Evolutionary conservation across 2,797 vertebrate species (phyloP), one percentile per base, ranked within the genome.

Genomic region (Columba guinea): DNA sequence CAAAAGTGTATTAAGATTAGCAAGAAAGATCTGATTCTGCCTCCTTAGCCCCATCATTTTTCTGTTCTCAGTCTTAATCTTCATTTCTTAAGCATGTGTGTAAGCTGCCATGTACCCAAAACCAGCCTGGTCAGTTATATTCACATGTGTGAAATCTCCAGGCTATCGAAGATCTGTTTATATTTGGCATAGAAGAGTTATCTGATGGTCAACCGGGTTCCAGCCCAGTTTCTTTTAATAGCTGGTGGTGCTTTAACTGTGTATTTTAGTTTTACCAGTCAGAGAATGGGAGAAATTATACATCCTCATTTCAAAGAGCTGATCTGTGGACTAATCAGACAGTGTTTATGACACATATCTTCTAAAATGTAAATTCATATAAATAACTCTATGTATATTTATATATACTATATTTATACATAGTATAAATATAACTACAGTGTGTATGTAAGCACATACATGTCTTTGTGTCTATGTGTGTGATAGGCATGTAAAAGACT

Each of bases 201-300:
- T 85, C 81, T 95, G 71, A 78, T 71, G 93, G 86, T 87, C 68
- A 49, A 16, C 44, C 35, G 30, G 22, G 81, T 91, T 89, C 75
- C 79, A 94, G 41, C 34, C 46, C 58, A 13, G 49, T 79, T 92
- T 92, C 93, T 89, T 97, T 94, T 75, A 89, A 87, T 92, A 95
- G 75, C 73, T 83, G 51, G 8, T 93, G 87, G 8, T 87, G 71
- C 69, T 89, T 89, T 83, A 89, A 34, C 62, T 75, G 68, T 84
- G 64, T 94, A n/a, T 94, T 94, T 93, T 81, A 95, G 75, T 92
- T 92, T 71, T 63, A 23, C 71, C 62, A 74, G 48, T 80, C 62
- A 75, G 81, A 85, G 78, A 94, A 83, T 59, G 75, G 62, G 92
- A 93, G 92, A 87, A 94, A 69, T 94, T 83, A 77, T 56, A 69